Percentiles rank a stretch among this genome's conserved stretches.
Conservation (phyloP, 2,888 invertebrate genomes). For the Acleris sparsana region DNA sequence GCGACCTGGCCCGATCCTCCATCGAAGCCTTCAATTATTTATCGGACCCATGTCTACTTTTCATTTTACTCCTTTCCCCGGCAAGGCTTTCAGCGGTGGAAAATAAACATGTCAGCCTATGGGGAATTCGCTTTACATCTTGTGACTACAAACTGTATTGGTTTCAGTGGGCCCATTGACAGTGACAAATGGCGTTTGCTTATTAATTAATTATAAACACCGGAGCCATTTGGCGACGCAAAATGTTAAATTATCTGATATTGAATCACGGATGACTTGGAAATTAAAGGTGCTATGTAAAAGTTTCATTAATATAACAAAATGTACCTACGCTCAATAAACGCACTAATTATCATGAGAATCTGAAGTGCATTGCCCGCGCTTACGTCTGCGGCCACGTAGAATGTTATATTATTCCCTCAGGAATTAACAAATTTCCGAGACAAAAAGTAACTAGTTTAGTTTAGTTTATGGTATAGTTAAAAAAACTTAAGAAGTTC, state of each 20-base stretch:
- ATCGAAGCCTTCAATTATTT: constrained; percentile 83
- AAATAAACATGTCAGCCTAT: constrained; percentile 74
- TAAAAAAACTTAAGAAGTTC: too few species aligned
- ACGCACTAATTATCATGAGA: too few species aligned
- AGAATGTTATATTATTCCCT: too few species aligned
- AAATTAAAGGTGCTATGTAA: constrained; percentile 23
- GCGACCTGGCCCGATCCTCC: constrained; percentile 77
- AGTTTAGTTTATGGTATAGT: too few species aligned
- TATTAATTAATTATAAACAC: constrained; percentile 57
- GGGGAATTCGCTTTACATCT: constrained; percentile 69
- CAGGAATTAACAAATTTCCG: too few species aligned
- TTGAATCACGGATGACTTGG: constrained; percentile 22
- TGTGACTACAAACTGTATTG: constrained; percentile 64
- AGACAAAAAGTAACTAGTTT: too few species aligned
- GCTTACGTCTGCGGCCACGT: too few species aligned
- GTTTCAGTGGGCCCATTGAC: constrained; percentile 51
- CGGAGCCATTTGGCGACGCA: constrained; percentile 37
- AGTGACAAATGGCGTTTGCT: constrained; percentile 60
- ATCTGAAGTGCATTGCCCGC: too few species aligned
- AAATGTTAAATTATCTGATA: constrained; percentile 28
- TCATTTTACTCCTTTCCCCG: constrained; percentile 79
- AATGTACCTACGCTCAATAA: not conserved
- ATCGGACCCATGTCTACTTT: constrained; percentile 83
- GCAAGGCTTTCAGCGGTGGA: constrained; percentile 66
- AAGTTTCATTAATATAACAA: constrained; percentile 14